Evolutionary conservation across 2,888 invertebrate species (phyloP).

Genomic region (Chymomyza procnemis): DNA sequence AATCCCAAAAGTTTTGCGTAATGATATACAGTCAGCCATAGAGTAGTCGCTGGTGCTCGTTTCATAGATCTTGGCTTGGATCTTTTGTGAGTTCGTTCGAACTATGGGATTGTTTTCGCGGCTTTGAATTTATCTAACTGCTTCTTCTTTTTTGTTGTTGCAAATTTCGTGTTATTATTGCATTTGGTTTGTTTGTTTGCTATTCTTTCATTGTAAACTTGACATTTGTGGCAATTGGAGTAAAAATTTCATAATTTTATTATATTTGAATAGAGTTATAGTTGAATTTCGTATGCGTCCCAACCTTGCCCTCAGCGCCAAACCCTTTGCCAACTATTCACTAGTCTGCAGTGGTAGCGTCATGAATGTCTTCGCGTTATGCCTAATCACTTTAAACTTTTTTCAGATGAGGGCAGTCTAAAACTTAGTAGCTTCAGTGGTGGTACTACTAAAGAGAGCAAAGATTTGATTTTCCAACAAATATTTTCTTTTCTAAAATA

Average conservation of each 20-base stretch:
- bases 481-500: too few relatives aligned
- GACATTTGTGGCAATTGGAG: slow-evolving; percentile 1
- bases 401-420: background rate
- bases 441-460: too few relatives aligned
- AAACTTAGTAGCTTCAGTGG: too few relatives aligned
- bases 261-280: slow-evolving; percentile 1
- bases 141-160: background rate
- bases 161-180: background rate
- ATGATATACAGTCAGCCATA: background rate
- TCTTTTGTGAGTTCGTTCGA: background rate
- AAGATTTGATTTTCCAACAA: too few relatives aligned
- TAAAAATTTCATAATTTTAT: background rate
- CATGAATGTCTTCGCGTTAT: background rate
- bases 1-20: background rate
- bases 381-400: background rate
- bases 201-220: background rate
- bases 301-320: background rate
- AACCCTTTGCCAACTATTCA: background rate
- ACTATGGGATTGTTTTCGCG: background rate
- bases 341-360: background rate
- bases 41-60: background rate
- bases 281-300: background rate
- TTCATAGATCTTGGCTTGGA: background rate
- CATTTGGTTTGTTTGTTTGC: background rate
- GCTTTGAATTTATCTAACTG: background rate